phyloP scores from a whole-genome alignment of 2,113 vertebrate species.

The Deroptyus accipitrinus region DNA sequence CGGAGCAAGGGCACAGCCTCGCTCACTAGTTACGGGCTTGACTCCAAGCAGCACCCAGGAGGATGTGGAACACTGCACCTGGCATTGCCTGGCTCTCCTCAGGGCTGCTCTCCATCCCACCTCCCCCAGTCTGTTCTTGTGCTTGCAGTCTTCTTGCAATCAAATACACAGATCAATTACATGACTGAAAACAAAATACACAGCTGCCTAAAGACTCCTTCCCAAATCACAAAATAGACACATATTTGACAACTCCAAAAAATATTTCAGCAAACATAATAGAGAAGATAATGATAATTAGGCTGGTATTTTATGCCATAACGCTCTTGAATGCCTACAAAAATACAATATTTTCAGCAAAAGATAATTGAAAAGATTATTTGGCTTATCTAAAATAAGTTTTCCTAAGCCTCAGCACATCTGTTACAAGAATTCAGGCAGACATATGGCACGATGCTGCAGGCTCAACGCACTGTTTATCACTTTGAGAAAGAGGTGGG shows the following conservation, averaged over 20 bases:
- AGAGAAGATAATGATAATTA: constrained; percentile 65
- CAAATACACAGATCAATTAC: background rate
- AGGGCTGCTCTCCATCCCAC: background rate
- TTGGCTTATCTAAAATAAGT: constrained; percentile 69
- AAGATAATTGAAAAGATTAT: constrained; percentile 72
- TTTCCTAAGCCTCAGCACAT: constrained; percentile 52
- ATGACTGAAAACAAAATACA: background rate
- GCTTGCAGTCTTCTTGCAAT: background rate
- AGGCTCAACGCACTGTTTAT: background rate
- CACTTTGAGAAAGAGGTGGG: background rate
- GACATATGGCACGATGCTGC: background rate
- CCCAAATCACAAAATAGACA: constrained; percentile 38
- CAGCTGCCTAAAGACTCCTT: constrained; percentile 21
- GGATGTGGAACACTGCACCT: rapidly evolving
- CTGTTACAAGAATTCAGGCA: background rate
- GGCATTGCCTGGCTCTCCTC: background rate
- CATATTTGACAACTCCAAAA: constrained; percentile 55
- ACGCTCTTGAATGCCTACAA: constrained; percentile 18
- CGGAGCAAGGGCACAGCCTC: background rate
- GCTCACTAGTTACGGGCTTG: rapidly evolving
- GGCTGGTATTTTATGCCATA: constrained; percentile 25
- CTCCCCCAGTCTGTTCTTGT: background rate
- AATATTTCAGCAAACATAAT: constrained; percentile 56
- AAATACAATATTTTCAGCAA: constrained; percentile 65
- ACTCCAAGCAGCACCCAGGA: background rate